phyloP scores from a whole-genome alignment of 35 echinoderm and acorn worm species.

The Amphiura filiformis region DNA sequence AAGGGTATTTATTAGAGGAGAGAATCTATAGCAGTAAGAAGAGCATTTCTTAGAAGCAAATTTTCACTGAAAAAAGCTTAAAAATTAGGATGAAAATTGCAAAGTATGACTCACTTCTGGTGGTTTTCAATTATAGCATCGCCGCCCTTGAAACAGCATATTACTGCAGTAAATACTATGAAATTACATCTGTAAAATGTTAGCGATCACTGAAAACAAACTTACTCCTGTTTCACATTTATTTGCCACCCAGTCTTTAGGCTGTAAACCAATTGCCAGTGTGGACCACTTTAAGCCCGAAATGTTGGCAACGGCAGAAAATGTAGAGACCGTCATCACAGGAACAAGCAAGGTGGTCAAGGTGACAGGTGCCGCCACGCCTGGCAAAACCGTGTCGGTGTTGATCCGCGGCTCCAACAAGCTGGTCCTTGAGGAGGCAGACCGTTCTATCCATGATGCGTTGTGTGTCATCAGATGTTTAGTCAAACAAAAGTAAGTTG shows the following conservation, averaged over 20 bases:
- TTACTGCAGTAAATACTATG: too few relatives aligned
- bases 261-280: conserved; percentile 95
- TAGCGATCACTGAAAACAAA: too few relatives aligned
- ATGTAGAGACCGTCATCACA: conserved; percentile 85
- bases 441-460: conserved; percentile 94
- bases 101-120: too few relatives aligned
- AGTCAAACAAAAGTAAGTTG: conserved; percentile 80
- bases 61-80: too few relatives aligned
- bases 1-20: too few relatives aligned
- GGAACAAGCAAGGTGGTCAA: conserved; percentile 96
- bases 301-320: conserved; percentile 75
- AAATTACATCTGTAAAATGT: too few relatives aligned
- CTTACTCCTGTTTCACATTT: too few relatives aligned
- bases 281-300: conserved; percentile 94
- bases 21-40: too few relatives aligned
- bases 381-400: conserved; percentile 83
- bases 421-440: conserved; percentile 88
- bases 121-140: too few relatives aligned
- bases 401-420: conserved; percentile 92
- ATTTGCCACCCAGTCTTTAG: conserved; percentile 62
- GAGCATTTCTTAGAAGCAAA: too few relatives aligned
- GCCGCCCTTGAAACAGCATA: too few relatives aligned
- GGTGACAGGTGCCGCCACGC: conserved; percentile 84
- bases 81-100: too few relatives aligned
- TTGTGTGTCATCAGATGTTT: conserved; percentile 98